Conservation (phyloP, 2,797 vertebrate species). For the Macropodus opercularis region DNA sequence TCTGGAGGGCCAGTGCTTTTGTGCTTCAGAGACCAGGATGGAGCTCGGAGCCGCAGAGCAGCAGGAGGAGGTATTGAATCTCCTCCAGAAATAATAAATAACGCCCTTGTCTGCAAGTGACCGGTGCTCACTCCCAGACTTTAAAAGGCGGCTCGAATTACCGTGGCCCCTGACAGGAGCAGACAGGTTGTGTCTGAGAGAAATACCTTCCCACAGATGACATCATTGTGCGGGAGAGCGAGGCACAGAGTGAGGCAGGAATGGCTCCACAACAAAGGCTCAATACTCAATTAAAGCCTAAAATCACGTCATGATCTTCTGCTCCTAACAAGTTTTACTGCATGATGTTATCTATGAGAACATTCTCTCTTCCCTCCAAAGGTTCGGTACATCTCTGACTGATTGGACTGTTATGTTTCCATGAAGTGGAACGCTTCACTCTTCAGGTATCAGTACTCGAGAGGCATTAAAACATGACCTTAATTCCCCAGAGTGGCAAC, state of each 20-base stretch:
- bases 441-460: conserved; percentile 73
- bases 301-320: conserved; percentile 49
- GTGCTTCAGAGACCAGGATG: conserved; percentile 53
- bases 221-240: conserved; percentile 68
- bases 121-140: conserved; percentile 79
- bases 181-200: conserved; percentile 83
- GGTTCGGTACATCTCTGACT: conserved; percentile 40
- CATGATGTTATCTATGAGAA: conserved; percentile 60
- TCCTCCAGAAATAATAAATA: conserved; percentile 83
- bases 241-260: conserved; percentile 36
- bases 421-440: conserved; percentile 59
- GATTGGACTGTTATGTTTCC: conserved; percentile 47
- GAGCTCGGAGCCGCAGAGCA: conserved; percentile 40
- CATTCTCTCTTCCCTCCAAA: conserved; percentile 50
- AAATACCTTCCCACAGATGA: conserved; percentile 83
- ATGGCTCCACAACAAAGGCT: conserved; percentile 52
- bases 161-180: conserved; percentile 80
- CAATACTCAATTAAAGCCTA: conserved; percentile 58
- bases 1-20: conserved; percentile 60
- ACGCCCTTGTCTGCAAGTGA: conserved; percentile 82
- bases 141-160: conserved; percentile 82
- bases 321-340: conserved; percentile 40
- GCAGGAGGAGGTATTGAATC: conserved; percentile 76
- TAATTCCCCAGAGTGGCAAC: conserved; percentile 77
- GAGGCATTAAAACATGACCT: conserved; percentile 80